Conservation (phyloP, 2,888 invertebrate genomes). For the Sminthurides aquaticus region DNA sequence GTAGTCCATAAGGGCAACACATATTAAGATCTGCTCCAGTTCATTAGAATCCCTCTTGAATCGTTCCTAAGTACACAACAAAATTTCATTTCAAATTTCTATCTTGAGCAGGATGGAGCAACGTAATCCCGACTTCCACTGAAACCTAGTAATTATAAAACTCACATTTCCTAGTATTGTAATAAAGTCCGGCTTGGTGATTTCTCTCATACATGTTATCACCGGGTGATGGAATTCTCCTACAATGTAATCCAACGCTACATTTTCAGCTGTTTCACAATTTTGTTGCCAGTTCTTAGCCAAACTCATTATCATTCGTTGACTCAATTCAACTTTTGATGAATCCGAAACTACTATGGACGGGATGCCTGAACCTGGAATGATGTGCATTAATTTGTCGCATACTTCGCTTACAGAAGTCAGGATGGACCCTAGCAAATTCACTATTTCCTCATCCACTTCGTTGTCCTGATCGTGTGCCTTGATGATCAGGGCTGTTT, state of each 20-base stretch:
- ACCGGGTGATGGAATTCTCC: constrained; percentile 35
- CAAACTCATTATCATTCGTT: no score
- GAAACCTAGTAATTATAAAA: constrained; percentile 4
- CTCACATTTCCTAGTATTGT: constrained; percentile 14
- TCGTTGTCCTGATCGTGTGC: no score
- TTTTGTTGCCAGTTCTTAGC: background rate
- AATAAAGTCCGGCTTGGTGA: constrained; percentile 27
- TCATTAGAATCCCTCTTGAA: constrained; percentile 21
- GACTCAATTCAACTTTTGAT: no score
- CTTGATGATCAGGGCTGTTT: no score
- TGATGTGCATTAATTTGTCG: no score
- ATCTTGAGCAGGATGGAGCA: background rate
- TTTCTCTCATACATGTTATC: constrained; percentile 34
- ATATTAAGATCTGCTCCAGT: constrained; percentile 30
- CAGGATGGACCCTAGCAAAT: no score
- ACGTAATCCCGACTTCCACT: no score
- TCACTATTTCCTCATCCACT: no score
- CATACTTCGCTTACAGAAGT: no score
- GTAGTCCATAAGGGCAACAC: constrained; percentile 33
- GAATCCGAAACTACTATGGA: no score
- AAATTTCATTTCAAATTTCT: background rate
- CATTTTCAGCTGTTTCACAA: constrained; percentile 15
- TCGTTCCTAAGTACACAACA: constrained; percentile 24
- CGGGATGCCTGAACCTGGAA: no score
- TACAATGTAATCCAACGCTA: constrained; percentile 28